Evolutionary conservation across 2,113 vertebrate species (phyloP).

Genomic region (Guaruba guarouba): DNA sequence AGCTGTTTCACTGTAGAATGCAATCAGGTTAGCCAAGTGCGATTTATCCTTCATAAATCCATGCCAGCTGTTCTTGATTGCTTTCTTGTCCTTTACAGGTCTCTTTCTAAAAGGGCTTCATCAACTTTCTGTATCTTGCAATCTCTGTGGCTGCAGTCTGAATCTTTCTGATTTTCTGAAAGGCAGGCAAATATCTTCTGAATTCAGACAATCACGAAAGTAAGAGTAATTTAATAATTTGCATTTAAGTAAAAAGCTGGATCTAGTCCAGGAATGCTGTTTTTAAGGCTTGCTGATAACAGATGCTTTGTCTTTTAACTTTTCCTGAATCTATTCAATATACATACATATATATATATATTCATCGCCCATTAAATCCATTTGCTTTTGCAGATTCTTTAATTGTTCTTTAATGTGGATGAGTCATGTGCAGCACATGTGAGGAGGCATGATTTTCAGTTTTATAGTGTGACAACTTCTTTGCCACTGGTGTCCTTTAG

Average conservation of each 20-base stretch:
- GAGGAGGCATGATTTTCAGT: background rate
- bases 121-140: background rate
- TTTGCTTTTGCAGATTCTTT: background rate
- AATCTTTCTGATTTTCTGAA: background rate
- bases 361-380: background rate
- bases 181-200: background rate
- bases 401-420: background rate
- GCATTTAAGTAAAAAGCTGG: background rate
- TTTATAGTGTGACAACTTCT: background rate
- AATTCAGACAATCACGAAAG: background rate
- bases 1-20: background rate
- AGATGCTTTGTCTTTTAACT: background rate
- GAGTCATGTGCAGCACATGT: background rate
- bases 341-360: background rate
- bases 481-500: background rate
- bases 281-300: background rate
- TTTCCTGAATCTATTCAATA: background rate
- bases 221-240: background rate
- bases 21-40: background rate
- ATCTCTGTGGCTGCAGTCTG: background rate
- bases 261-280: background rate
- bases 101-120: background rate
- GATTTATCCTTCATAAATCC: background rate
- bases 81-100: background rate
- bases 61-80: background rate